phyloP scores from a whole-genome alignment of 2,113 vertebrate genomes.

The Gracilinanus agilis region DNA sequence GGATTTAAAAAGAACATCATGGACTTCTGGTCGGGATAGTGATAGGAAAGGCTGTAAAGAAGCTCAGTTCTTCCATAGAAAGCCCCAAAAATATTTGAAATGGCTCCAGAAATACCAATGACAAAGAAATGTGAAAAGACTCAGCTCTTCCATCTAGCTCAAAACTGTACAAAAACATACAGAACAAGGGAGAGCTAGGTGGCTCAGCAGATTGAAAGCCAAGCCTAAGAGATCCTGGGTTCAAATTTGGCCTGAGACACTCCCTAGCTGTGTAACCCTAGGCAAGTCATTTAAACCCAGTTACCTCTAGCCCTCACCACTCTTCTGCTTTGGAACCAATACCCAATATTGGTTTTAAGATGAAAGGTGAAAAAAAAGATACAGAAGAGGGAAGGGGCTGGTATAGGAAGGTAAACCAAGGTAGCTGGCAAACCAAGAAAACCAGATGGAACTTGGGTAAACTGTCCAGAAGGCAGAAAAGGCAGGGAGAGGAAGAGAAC shows the following conservation, averaged over 20 bases:
- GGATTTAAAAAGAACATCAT: not conserved
- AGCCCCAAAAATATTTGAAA: not conserved
- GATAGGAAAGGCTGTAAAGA: not conserved
- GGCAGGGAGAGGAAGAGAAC: not conserved
- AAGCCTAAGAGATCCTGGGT: too few relatives aligned
- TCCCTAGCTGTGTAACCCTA: too few relatives aligned
- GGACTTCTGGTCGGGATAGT: not conserved
- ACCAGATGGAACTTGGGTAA: not conserved
- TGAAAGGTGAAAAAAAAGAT: not conserved
- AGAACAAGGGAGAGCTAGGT: not conserved
- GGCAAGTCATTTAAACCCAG: too few relatives aligned
- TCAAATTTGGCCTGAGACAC: too few relatives aligned
- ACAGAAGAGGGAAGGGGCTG: not conserved
- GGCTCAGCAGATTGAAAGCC: too few relatives aligned
- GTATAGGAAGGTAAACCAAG: not conserved
- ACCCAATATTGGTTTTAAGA: too few relatives aligned
- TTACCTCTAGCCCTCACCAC: too few relatives aligned
- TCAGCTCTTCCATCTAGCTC: not conserved
- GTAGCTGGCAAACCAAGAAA: not conserved
- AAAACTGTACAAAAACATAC: not conserved
- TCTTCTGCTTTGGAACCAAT: too few relatives aligned
- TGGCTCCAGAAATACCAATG: not conserved
- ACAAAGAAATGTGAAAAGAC: not conserved
- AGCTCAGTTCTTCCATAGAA: not conserved
- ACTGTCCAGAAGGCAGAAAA: not conserved